These are phyloP conservation scores for Sarcophaga peregrina DNA, from an alignment of 1,140 invertebrate species.

Conservation along the genomic window DNA sequence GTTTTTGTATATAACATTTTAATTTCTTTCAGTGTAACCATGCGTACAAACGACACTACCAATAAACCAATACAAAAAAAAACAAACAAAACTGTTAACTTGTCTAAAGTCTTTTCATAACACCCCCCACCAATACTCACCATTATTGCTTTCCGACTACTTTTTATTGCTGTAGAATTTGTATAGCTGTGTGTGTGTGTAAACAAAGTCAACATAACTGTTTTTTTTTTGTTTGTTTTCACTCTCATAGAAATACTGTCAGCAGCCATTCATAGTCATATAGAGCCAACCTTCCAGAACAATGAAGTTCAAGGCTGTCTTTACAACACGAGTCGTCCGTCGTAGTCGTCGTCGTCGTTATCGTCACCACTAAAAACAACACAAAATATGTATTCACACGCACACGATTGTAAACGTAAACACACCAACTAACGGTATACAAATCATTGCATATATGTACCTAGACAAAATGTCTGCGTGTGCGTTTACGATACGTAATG, in stretches of 20 bases:
- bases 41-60: no score
- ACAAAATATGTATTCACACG: not conserved
- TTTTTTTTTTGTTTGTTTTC: not conserved
- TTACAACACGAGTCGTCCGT: constrained; percentile 46
- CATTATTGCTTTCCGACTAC: not conserved
- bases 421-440: not conserved
- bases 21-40: no score
- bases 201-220: not conserved
- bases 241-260: not conserved
- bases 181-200: not conserved
- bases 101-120: not conserved
- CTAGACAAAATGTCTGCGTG: no score
- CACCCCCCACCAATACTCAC: not conserved
- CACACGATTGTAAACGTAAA: not conserved
- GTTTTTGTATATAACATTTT: no score
- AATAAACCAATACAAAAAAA: not conserved
- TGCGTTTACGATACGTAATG: no score
- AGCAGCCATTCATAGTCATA: constrained; percentile 18
- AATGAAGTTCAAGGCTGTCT: constrained; percentile 38
- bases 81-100: not conserved
- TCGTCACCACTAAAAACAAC: constrained; percentile 32
- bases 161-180: not conserved
- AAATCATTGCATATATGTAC: no score
- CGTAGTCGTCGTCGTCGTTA: constrained; percentile 47
- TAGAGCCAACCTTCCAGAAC: constrained; percentile 34